Base-by-base conservation (phyloP, 2,888 invertebrate species). In the Phragmatobia fuliginosa region DNA sequence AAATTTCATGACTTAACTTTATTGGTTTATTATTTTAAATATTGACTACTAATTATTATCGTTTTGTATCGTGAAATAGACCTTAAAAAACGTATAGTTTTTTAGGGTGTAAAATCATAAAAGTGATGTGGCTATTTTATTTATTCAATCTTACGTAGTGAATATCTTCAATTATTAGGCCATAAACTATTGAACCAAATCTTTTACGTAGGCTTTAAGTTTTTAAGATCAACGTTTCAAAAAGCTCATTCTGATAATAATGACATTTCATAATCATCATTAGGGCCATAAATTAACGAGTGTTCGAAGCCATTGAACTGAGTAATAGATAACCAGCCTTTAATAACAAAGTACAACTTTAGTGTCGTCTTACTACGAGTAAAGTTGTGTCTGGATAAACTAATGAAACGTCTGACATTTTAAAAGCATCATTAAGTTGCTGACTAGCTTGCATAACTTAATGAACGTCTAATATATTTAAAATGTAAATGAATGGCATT, bases 401-500 rank as follows among this genome's bases (percentile, higher is more conserved):
- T 70, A 73, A 71, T 52, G 52, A 68, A 67, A 31, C 32, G 38
- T 68, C 67, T 49, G 73, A 65, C 62, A 33, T 61, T 73, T 83
- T 77, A 72, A 80, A 77, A 79, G 75, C 72, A 64, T 68, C 71
- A 74, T 80, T 70, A 71, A 38, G 16, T 64, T 60, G 18, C 41
- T 63, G 64, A 60, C 63, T 36, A 67, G 63, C 71, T 80, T 74
- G 62, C 70, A 59, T 64, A 74, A 71, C 49, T 8, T 68, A 65
- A 74, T 73, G 25, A 70, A 59, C 52, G 41, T 52, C 49, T 65
- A 64, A 71, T 74, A 31, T 61, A 70, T 76, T 75, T 69, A 62
- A 76, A 76, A 75, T 77, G 67, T 65, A 79, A 80, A 81, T 77
- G 41, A 11, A 60, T 28, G 10, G 33, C 21, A 68, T 79, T 67